Base-by-base conservation (phyloP, 1,140 invertebrate genomes). In the Aphidius gifuensis region DNA sequence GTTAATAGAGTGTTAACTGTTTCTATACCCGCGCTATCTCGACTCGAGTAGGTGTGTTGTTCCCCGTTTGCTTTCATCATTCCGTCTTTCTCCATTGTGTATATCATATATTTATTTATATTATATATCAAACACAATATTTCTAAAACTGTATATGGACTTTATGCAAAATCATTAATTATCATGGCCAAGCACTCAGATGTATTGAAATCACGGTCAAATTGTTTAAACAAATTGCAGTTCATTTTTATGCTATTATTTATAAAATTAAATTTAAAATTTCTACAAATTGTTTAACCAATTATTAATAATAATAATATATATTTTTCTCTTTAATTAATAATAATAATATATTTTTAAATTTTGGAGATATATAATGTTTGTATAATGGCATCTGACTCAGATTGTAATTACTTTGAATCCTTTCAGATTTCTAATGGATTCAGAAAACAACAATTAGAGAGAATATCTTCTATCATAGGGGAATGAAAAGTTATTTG, bases 1-100 rank as follows among this genome's bases (percentile, higher is more conserved):
- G 77, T 79, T 79, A 79, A 79, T 79, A 79, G 77, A 79, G 77
- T 79, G 77, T 78, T 79, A 79, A 79, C 76, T 74, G 75, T 75
- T 75, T 71, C 75, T 76, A 76, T 74, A 73, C 68, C 69, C 68
- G 69, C 70, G 74, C 75, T 75, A 78, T 78, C 76, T 70, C 69
- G 71, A 65, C 64, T 62, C 50, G 58, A 55, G 62, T 58, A 61
- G 64, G 58, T 64, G 64, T 67, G 66, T 49, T 54, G 32, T 43
- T 64, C 32, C 44, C 54, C 38, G 21, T 16, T 44, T 54, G 50
- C 60, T 58, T 58, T 32, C 40, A 53, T 53, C 50, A 53, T 5
- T 38, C 50, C 7, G 50, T 53, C 50, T n/a, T 39, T 8, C 32
- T 53, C 9, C 8, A 9, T 9, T 43, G 53, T n/a, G 9, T 9